Evolutionary conservation across 2,888 invertebrate genomes (phyloP), one percentile per base, ranked within the genome.

Genomic region (Ethmia dodecea): DNA sequence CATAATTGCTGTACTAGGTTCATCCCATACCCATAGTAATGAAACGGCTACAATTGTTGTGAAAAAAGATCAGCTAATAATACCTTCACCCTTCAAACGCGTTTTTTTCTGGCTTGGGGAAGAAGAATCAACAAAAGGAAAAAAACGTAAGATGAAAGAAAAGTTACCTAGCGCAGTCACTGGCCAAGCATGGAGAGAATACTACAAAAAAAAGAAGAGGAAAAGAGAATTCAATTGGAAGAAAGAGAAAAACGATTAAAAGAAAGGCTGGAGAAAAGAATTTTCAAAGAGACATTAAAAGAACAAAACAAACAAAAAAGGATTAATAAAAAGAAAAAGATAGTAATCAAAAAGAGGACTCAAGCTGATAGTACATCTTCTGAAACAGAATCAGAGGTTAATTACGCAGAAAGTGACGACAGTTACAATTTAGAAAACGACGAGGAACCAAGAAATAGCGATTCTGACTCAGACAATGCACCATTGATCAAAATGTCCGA

Each of bases 1-100:
- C n/a, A n/a, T n/a, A n/a, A n/a, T n/a, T n/a, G n/a, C n/a, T n/a
- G n/a, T n/a, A n/a, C n/a, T n/a, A n/a, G n/a, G n/a, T n/a, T n/a
- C n/a, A n/a, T n/a, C n/a, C n/a, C n/a, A n/a, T n/a, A n/a, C n/a
- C n/a, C n/a, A n/a, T n/a, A n/a, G n/a, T n/a, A n/a, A n/a, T n/a
- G n/a, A n/a, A n/a, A n/a, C n/a, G n/a, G n/a, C n/a, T n/a, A n/a
- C n/a, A n/a, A n/a, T 25, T 18, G 8, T 18, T 15, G 6, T 14
- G 27, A n/a, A 14, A 25, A 6, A 14, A 39, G 46, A 39, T 48
- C 50, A 55, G 52, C 53, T 37, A 47, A 47, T 50, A 40, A 38
- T 45, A 40, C 43, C 36, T 43, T 45, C 42, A 39, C 31, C 13
- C 6, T 22, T 25, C 11, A 60, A 48, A 44, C 41, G 45, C 61